phyloP scores from a whole-genome alignment of 2,797 vertebrate species.

The Chloroceryle inda region DNA sequence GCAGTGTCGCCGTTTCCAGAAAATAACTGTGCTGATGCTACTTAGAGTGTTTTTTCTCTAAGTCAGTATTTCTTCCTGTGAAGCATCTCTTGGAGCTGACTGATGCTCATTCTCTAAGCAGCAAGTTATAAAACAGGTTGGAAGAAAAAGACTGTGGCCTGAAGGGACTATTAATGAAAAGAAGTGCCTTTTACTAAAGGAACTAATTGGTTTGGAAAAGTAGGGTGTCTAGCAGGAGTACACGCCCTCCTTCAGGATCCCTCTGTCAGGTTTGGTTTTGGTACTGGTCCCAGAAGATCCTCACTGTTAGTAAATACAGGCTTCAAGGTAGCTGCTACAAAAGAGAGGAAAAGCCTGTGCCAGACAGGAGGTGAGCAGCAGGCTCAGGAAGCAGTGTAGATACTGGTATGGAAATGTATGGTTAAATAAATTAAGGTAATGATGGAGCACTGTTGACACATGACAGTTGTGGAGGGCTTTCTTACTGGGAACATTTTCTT shows the following conservation, averaged over 20 bases:
- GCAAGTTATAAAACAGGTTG: neutral
- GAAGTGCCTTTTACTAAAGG: accelerated
- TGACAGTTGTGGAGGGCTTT: neutral
- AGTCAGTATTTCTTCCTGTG: neutral
- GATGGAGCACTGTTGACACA: neutral
- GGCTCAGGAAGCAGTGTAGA: neutral
- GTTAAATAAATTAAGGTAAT: neutral
- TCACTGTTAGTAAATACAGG: too few species aligned
- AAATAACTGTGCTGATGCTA: neutral
- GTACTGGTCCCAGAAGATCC: neutral
- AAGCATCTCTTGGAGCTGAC: neutral
- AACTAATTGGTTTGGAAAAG: neutral
- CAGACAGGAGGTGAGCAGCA: neutral
- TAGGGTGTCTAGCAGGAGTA: neutral
- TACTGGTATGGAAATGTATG: neutral
- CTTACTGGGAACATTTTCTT: neutral
- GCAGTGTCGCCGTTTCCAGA: neutral
- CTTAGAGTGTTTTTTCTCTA: neutral
- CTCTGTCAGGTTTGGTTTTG: neutral
- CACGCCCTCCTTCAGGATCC: neutral
- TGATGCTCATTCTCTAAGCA: neutral
- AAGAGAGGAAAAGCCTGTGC: neutral
- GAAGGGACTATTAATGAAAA: neutral
- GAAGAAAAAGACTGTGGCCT: neutral
- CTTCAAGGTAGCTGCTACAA: neutral